These are phyloP conservation scores for Crocallis elinguaria DNA, from an alignment of 2,888 invertebrate genomes.

Conservation along the genomic window DNA sequence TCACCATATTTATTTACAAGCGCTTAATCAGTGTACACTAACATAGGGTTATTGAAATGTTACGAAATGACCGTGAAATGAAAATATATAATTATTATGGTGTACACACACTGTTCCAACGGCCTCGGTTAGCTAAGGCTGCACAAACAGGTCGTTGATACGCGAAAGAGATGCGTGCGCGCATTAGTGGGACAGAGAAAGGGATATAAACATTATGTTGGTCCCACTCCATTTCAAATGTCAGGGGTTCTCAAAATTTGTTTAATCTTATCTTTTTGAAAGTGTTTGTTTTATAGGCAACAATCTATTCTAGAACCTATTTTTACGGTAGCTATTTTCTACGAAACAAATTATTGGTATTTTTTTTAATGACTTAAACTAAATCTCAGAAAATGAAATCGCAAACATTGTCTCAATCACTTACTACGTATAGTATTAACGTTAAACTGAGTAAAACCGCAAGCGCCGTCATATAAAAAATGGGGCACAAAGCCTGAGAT, in stretches of 20 bases:
- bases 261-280: background rate
- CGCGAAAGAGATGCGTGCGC: conserved; percentile 61
- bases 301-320: too few species aligned
- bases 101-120: conserved; percentile 60
- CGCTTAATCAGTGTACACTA: conserved; percentile 52
- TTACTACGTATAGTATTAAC: too few species aligned
- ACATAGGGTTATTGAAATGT: conserved; percentile 67
- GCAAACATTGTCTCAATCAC: too few species aligned
- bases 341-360: too few species aligned
- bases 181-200: conserved; percentile 65
- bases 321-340: too few species aligned
- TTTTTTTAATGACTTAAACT: too few species aligned
- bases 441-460: too few species aligned
- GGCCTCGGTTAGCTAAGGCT: conserved; percentile 63
- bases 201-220: conserved; percentile 68
- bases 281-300: too few species aligned
- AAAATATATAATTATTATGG: conserved; percentile 69
- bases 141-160: conserved; percentile 78
- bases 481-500: too few species aligned
- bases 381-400: too few species aligned
- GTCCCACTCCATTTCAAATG: conserved; percentile 54
- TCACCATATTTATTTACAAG: conserved; percentile 59
- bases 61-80: conserved; percentile 80
- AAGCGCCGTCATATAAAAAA: too few species aligned
- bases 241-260: conserved; percentile 55